Evolutionary conservation across 2,797 vertebrate species (phyloP).

Genomic region (Mus spretus): DNA sequence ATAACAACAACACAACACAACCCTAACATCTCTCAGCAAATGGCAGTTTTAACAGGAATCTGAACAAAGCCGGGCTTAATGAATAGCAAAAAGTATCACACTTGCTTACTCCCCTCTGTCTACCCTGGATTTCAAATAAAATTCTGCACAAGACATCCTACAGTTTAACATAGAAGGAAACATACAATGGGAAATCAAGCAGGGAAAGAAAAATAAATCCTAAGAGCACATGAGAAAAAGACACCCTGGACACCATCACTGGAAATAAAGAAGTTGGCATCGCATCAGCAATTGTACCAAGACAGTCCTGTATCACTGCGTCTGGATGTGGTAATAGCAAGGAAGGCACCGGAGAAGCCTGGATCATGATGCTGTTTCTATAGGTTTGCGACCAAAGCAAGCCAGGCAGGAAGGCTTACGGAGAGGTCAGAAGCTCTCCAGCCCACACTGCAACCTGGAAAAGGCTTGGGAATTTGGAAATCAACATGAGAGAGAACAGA

Average conservation of each 20-base stretch:
- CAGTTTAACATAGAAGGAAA: constrained; percentile 2
- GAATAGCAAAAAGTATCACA: neutral
- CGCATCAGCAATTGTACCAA: neutral
- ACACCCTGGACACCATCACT: fast-evolving
- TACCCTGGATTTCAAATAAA: neutral
- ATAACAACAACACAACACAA: neutral
- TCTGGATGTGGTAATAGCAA: neutral
- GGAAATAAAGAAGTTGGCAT: neutral
- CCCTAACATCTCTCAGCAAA: neutral
- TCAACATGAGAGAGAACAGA: neutral
- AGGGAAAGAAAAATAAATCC: constrained; percentile 43
- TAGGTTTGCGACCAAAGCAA: neutral
- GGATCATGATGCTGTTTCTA: neutral
- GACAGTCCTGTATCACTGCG: neutral
- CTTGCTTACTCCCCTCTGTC: neutral
- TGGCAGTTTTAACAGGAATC: neutral
- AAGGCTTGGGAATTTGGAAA: neutral
- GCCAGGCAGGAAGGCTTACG: neutral
- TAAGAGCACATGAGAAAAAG: neutral
- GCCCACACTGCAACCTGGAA: neutral
- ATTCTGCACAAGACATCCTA: neutral
- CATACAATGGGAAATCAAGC: neutral
- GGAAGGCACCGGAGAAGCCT: neutral
- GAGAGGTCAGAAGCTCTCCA: neutral
- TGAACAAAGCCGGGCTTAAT: neutral